Evolutionary conservation across 2,797 vertebrate species (phyloP), one percentile per base, ranked within the genome.

Genomic region (Pseudochaenichthys georgianus): DNA sequence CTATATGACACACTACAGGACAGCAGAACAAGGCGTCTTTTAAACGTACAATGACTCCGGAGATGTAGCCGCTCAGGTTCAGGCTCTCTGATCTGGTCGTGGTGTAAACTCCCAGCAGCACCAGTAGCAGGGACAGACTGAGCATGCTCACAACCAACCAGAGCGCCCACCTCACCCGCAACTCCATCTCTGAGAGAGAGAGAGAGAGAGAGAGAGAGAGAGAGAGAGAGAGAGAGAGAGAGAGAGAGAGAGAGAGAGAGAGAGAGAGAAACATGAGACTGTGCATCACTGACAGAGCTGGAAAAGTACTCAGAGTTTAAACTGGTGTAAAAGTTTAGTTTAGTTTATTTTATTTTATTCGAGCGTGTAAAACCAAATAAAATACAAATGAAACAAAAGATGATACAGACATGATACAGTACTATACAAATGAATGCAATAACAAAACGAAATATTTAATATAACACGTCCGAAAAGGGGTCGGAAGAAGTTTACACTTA

Each of bases 81-180:
- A 95, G 70, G 73, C 90, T 95, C 79, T 94, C 93, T 17, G 92
- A 92, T 0, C 88, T 87, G 4, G 92, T 94, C 0, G 87, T 90
- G 2, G 81, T 85, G 84, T 94, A 94, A 69, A 89, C 64, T 7
- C 95, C 94, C 63, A 95, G 77, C 50, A 83, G 84, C 54, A 93
- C 85, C 73, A 94, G 81, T 57, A 94, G 75, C 62, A 95, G 71
- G 28, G 94, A 95, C 64, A 95, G 85, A 81, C 84, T 69, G 71
- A 95, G 82, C 89, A 94, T 92, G 65, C 78, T 83, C 64, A 93
- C 76, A 4, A 93, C 84, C 77, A 95, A 81, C 90, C 85, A 85
- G 34, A 89, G 59, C 15, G 88, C 89, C 72, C 77, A 86, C 55
- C 85, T 87, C 47, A 80, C 79, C 64, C 75, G 86, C 75, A 46